phyloP scores from a whole-genome alignment of 2,113 vertebrate genomes.

The Romanogobio albipinnatus region DNA sequence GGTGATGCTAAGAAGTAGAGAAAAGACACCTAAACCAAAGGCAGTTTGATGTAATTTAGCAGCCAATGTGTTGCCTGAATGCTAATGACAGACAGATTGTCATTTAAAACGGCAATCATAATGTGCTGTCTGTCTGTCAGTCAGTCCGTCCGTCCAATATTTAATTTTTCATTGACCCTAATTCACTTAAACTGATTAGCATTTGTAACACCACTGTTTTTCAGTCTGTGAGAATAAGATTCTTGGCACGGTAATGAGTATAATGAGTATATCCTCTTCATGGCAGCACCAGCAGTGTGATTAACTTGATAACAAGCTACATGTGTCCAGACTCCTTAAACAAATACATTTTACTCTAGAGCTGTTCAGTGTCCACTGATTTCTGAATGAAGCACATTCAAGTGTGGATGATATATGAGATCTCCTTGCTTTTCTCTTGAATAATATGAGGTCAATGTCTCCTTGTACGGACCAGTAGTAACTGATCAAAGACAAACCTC shows the following conservation, averaged over 20 bases:
- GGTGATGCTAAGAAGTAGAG: not conserved
- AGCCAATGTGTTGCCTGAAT: too few relatives aligned
- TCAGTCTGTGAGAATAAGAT: too few relatives aligned
- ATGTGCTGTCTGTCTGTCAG: too few relatives aligned
- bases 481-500: constrained; percentile 25
- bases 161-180: not conserved
- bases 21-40: constrained; percentile 12
- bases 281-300: not conserved
- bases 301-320: not conserved
- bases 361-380: not conserved
- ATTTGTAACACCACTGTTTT: not conserved
- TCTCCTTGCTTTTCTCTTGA: not conserved
- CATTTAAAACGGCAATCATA: too few relatives aligned
- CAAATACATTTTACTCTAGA: not conserved
- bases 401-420: constrained; percentile 7
- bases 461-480: not conserved
- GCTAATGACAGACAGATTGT: too few relatives aligned
- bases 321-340: not conserved
- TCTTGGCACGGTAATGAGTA: not conserved
- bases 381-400: constrained; percentile 12
- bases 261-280: not conserved
- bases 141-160: not conserved
- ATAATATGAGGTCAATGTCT: not conserved
- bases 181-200: not conserved
- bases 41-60: too few relatives aligned